phyloP scores from a whole-genome alignment of 2,113 vertebrate species.

The Chloropsis cyanopogon region DNA sequence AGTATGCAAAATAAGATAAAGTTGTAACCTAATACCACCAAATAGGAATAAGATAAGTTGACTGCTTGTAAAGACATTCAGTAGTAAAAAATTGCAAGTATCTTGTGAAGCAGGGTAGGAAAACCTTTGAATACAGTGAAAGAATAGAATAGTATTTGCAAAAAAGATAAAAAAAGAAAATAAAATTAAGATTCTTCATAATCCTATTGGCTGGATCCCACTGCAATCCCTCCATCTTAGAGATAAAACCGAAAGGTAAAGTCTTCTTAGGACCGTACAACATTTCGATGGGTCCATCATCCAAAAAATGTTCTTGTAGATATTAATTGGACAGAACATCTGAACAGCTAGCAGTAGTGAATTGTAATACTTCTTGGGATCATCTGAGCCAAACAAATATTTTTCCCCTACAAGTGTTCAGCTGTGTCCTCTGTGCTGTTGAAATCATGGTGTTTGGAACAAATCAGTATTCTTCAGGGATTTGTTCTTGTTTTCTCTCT shows the following conservation, averaged over 20 bases:
- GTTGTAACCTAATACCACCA: not conserved
- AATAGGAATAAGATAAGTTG: not conserved
- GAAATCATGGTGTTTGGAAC: not conserved
- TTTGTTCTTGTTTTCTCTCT: not conserved
- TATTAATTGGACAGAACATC: not conserved
- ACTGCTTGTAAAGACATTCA: not conserved
- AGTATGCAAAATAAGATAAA: not conserved
- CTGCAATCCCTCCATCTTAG: not conserved
- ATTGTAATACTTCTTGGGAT: not conserved
- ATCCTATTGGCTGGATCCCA: not conserved
- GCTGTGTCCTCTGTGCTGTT: not conserved
- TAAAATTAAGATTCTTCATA: not conserved
- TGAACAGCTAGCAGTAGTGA: not conserved
- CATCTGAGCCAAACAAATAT: not conserved
- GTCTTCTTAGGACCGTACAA: not conserved
- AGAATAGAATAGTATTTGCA: not conserved
- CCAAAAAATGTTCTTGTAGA: not conserved
- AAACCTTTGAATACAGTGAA: not conserved
- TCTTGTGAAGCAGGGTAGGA: not conserved
- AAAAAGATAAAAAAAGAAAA: not conserved
- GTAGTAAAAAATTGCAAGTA: not conserved
- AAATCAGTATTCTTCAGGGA: not conserved
- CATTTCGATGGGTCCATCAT: not conserved
- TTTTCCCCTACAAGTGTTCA: not conserved
- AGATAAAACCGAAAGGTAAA: not conserved